phyloP scores from a whole-genome alignment of 2,113 vertebrate genomes.

The Myotis davidii region DNA sequence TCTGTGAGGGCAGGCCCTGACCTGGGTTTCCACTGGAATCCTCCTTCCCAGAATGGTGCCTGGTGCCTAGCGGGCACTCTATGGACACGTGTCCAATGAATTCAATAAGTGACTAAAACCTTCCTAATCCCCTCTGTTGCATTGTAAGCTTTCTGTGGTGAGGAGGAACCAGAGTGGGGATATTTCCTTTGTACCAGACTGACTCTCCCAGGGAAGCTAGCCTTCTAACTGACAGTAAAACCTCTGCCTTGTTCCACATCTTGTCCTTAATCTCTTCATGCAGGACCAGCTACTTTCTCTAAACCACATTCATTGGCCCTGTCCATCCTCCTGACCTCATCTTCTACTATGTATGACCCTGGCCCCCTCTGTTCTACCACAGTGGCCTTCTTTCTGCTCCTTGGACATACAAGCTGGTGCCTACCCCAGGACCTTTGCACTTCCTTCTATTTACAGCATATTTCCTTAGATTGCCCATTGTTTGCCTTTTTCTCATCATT shows the following conservation, averaged over 20 bases:
- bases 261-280: not conserved
- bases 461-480: too few relatives aligned
- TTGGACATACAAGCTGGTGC: not conserved
- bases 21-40: not conserved
- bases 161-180: not conserved
- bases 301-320: not conserved
- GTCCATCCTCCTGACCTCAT: not conserved
- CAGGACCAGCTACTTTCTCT: not conserved
- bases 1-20: not conserved
- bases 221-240: not conserved
- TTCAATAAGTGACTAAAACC: not conserved
- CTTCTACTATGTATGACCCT: not conserved
- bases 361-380: not conserved
- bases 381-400: not conserved
- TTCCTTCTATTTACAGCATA: not conserved
- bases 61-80: not conserved
- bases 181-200: not conserved
- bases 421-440: not conserved
- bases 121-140: not conserved
- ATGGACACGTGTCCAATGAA: not conserved
- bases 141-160: not conserved
- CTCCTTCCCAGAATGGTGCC: not conserved
- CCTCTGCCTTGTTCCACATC: not conserved
- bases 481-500: not conserved
- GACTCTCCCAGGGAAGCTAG: not conserved